These are phyloP conservation scores for Chionoecetes opilio DNA, from an alignment of 1,140 invertebrate genomes.

Conservation along the genomic window DNA sequence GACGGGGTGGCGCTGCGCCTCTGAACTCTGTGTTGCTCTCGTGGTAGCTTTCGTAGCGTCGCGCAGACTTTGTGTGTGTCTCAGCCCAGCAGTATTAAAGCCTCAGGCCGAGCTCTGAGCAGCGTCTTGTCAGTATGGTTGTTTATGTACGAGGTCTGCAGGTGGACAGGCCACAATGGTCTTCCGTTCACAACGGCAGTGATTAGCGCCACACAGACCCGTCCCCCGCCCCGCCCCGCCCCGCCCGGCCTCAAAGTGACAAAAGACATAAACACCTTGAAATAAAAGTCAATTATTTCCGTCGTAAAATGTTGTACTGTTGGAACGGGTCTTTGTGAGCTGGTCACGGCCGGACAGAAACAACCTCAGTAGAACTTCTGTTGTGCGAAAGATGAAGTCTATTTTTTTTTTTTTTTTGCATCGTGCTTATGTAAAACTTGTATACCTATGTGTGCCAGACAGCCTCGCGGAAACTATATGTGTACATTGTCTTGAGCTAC, in stretches of 20 bases:
- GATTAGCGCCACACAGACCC: not conserved
- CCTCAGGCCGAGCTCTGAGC: not conserved
- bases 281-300: not conserved
- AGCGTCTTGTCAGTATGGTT: not conserved
- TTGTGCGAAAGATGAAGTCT: not conserved
- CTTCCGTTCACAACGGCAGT: not conserved
- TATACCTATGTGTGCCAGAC: not conserved
- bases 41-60: not conserved
- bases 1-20: not conserved
- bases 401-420: not conserved
- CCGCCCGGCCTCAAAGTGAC: too few species aligned
- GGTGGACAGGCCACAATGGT: not conserved
- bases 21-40: not conserved
- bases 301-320: not conserved
- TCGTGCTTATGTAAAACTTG: not conserved
- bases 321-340: not conserved
- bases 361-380: not conserved
- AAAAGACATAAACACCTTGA: too few species aligned
- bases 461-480: not conserved
- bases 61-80: not conserved
- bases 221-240: too few species aligned
- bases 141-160: not conserved
- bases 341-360: not conserved
- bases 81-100: constrained; percentile 17
- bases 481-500: not conserved